Base-by-base conservation (phyloP, 1,140 invertebrate species). In the Caenorhabditis brenneri region DNA sequence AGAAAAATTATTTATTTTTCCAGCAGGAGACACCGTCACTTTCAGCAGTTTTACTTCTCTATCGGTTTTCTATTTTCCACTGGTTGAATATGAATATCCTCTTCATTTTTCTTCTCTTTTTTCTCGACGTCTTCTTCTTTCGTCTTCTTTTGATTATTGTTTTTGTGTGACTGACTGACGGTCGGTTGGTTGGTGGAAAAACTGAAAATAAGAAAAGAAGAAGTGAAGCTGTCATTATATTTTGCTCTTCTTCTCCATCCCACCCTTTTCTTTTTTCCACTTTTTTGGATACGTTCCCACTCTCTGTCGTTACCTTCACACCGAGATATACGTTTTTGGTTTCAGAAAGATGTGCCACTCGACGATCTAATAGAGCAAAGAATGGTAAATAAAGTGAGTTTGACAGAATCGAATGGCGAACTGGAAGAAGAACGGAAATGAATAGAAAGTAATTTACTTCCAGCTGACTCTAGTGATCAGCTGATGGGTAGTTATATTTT, bases 201-300 rank as follows among this genome's bases (percentile, higher is more conserved):
- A 39, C 10, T 24, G 29, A 74, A 36, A 74, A 74, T 33, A 74
- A 74, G 65, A 74, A 74, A 39, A 39, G 19, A 33, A 33, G 31
- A 39, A 65, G 60, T 65, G 65, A 74, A 53, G 27, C 79, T 53
- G 51, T 53, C 48, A 80, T 55, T 53, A 80, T 55, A 53, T 80
- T 80, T 33, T 55, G 46, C 79, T 80, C 51, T 39, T 79, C 42
- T 51, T 31, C n/a, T 80, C 22, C 65, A 74, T 39, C 7, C 42
- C 10, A 19, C 27, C 12, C 22, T 12, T 79, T 51, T 79, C n/a
- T 22, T 27, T 24, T 80, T 80, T 39, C 24, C 39, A 42, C 39
- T 55, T 22, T 55, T 55, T 55, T 12, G 22, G 22, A 19, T 51
- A n/a, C 79, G 51, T 80, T 33, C 29, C 6, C 36, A 19, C 31